These are phyloP conservation scores for Drosophila colorata DNA, from an alignment of 2,888 invertebrate genomes.

Conservation along the genomic window DNA sequence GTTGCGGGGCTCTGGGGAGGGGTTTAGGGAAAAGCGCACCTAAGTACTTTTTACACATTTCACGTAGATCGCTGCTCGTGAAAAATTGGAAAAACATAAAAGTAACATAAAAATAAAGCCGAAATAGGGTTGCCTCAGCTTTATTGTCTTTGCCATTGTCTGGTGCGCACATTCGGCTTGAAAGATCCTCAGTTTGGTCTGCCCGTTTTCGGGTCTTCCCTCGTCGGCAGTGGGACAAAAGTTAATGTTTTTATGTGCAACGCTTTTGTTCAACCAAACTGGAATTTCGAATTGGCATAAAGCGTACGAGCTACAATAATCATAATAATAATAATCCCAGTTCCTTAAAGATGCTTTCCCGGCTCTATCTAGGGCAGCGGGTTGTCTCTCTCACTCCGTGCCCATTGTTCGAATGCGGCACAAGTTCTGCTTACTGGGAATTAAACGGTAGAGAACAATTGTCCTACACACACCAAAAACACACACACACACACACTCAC, in stretches of 20 bases:
- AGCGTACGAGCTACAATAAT: conserved; percentile 39
- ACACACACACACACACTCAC: conserved; percentile 3
- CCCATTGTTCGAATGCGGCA: conserved; percentile 35
- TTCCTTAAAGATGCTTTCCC: conserved; percentile 41
- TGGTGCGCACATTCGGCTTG: conserved; percentile 21
- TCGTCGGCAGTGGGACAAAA: conserved; percentile 52
- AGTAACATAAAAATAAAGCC: conserved; percentile 56
- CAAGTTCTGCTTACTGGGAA: conserved; percentile 30
- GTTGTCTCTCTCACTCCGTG: conserved; percentile 21
- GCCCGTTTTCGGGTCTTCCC: conserved; percentile 12
- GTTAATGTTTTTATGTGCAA: conserved; percentile 70
- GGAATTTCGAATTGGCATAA: conserved; percentile 69
- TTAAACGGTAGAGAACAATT: conserved; percentile 25
- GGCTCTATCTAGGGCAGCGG: conserved; percentile 52
- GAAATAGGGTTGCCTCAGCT: conserved; percentile 44
- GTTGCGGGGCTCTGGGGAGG: conserved; percentile 1
- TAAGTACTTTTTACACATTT: conserved; percentile 24
- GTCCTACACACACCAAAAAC: conserved; percentile 4
- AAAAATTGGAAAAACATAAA: conserved; percentile 75
- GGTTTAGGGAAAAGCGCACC: conserved; percentile 45
- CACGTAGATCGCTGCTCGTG: conserved; percentile 44
- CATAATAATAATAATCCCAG: conserved; percentile 51
- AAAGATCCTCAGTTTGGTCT: conserved; percentile 28
- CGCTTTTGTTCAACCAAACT: conserved; percentile 71
- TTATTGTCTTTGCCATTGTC: conserved; percentile 45